Evolutionary conservation across 2,888 invertebrate genomes (phyloP).

Genomic region (Thymelicus lineola): DNA sequence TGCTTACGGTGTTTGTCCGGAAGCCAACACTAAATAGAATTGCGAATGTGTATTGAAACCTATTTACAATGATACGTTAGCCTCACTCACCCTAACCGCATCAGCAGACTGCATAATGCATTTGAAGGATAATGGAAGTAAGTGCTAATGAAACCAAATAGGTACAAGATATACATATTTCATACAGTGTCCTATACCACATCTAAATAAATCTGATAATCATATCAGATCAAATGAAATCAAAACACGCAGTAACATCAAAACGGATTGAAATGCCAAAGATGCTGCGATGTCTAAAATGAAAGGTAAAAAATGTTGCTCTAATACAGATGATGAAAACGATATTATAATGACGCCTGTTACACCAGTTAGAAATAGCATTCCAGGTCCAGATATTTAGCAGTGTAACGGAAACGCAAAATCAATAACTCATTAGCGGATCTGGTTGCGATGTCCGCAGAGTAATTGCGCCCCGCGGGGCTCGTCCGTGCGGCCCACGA

Average conservation of each 20-base stretch:
- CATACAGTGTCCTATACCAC: background rate
- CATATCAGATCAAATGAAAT: background rate
- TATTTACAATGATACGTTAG: too few species aligned
- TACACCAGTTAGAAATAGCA: background rate
- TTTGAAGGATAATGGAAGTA: too few species aligned
- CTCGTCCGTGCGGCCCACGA: conserved; percentile 56
- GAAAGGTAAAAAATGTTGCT: too few species aligned
- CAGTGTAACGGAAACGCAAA: conserved; percentile 15
- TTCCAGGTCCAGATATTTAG: background rate
- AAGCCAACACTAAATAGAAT: too few species aligned
- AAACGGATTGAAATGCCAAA: background rate
- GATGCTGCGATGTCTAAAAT: too few species aligned
- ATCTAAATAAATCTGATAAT: background rate
- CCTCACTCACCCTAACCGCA: too few species aligned
- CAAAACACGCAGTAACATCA: background rate
- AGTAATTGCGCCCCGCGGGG: conserved; percentile 78
- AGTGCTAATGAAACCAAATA: too few species aligned
- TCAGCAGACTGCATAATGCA: too few species aligned
- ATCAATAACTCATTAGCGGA: conserved; percentile 29
- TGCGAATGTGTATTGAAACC: too few species aligned
- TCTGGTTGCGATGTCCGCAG: conserved; percentile 42
- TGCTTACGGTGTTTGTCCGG: too few species aligned
- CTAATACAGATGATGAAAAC: background rate
- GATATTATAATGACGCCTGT: background rate
- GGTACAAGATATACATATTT: background rate